These are phyloP conservation scores for Tachypleus tridentatus DNA, from an alignment of 1,140 invertebrate genomes.

Conservation along the genomic window DNA sequence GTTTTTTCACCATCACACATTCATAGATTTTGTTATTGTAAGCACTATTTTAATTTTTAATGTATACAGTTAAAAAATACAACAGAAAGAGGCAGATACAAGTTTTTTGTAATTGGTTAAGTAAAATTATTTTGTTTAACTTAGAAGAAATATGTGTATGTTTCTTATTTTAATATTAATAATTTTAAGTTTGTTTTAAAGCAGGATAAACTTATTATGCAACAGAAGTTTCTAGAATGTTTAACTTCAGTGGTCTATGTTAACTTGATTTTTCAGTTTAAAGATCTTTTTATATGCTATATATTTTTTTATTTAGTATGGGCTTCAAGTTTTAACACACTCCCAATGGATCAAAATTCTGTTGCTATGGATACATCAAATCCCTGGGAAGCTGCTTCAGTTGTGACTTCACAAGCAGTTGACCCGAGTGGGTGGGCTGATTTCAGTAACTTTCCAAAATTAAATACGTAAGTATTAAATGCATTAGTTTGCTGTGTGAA, in stretches of 20 bases:
- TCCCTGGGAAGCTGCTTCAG: conserved; percentile 27
- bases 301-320: conserved; percentile 20
- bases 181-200: conserved; percentile 1
- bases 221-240: background rate
- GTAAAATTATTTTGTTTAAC: no score
- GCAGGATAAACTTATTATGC: background rate
- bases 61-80: no score
- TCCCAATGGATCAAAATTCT: conserved; percentile 27
- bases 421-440: conserved; percentile 26
- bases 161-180: conserved; percentile 3
- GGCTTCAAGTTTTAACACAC: conserved; percentile 26
- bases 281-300: conserved; percentile 1
- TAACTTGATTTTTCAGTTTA: background rate
- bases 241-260: conserved; percentile 3
- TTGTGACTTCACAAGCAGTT: conserved; percentile 11
- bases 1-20: no score
- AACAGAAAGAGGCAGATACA: no score
- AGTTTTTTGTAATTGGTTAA: no score
- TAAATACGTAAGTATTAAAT: conserved; percentile 5
- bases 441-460: conserved; percentile 24
- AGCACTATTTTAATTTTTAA: no score
- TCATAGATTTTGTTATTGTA: no score
- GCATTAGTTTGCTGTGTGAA: no score
- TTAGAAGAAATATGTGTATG: background rate
- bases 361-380: conserved; percentile 28